A percentile compares a stretch with the other conserved stretches of the same genome.
Evolutionary conservation across 2,797 vertebrate species (phyloP).

Genomic region (Acrocephalus scirpaceus): DNA sequence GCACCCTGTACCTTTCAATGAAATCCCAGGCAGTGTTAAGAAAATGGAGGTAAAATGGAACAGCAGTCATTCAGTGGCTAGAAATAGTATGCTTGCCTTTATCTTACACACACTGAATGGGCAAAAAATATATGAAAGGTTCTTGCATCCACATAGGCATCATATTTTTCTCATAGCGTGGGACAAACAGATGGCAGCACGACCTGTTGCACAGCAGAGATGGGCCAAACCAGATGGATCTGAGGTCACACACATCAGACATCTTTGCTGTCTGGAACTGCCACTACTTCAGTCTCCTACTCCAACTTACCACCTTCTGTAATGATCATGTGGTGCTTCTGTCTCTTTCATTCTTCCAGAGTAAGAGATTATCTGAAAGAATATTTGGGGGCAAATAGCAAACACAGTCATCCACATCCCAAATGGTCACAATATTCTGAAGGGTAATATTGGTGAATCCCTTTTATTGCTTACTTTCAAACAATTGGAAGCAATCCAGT

Average conservation of each 20-base stretch:
- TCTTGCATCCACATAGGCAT: background rate
- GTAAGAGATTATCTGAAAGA: background rate
- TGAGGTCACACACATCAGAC: background rate
- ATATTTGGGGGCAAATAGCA: background rate
- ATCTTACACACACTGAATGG: background rate
- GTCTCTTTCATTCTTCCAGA: background rate
- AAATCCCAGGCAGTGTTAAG: background rate
- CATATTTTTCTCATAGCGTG: background rate
- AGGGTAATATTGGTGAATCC: background rate
- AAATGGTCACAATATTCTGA: background rate
- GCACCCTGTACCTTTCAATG: background rate
- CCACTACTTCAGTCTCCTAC: background rate
- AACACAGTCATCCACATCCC: background rate
- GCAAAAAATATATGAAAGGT: background rate
- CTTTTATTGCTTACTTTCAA: background rate
- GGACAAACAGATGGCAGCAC: background rate
- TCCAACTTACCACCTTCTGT: background rate
- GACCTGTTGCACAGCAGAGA: background rate
- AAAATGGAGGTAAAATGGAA: background rate
- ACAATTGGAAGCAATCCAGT: background rate
- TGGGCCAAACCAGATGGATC: background rate
- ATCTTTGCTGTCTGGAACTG: background rate
- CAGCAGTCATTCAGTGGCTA: background rate
- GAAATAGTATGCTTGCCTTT: background rate
- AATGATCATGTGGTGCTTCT: background rate